These are phyloP conservation scores for Chloromyia formosa DNA, from an alignment of 2,888 invertebrate genomes.

Conservation along the genomic window DNA sequence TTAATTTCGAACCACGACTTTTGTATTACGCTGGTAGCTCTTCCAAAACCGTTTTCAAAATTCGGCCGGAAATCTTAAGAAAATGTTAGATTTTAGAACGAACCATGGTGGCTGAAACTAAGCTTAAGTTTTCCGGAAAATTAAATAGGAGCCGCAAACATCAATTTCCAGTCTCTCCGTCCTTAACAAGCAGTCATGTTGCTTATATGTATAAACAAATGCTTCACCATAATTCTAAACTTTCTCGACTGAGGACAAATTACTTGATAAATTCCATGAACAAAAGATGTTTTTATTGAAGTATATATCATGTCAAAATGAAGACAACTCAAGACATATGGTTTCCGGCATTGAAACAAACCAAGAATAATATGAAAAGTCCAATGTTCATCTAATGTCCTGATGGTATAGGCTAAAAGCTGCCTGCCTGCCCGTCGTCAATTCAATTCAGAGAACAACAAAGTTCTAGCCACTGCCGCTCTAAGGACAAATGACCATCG, in stretches of 20 bases:
- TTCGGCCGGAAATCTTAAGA: no score
- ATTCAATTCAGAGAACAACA: slow-evolving; percentile 6
- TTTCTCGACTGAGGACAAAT: not conserved
- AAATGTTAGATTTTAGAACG: no score
- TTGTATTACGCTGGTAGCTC: no score
- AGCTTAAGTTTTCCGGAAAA: no score
- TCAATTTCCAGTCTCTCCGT: no score
- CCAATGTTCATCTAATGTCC: slow-evolving; percentile 32
- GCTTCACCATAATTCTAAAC: not conserved
- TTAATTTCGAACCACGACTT: no score
- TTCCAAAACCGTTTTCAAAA: no score
- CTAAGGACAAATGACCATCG: slow-evolving; percentile 27
- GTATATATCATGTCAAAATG: slow-evolving; percentile 17
- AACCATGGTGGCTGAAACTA: no score
- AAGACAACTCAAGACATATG: slow-evolving; percentile 41
- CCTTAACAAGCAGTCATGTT: no score
- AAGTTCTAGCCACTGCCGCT: not conserved
- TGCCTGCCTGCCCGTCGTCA: slow-evolving; percentile 15
- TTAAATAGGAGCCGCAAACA: no score
- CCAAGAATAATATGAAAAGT: slow-evolving; percentile 25
- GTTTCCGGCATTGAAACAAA: slow-evolving; percentile 31
- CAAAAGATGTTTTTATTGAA: slow-evolving; percentile 28
- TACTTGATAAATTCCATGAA: no score
- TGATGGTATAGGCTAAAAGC: slow-evolving; percentile 40
- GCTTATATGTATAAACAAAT: no score